phyloP scores from a whole-genome alignment of 2,797 vertebrate species.

The Dryobates pubescens region DNA sequence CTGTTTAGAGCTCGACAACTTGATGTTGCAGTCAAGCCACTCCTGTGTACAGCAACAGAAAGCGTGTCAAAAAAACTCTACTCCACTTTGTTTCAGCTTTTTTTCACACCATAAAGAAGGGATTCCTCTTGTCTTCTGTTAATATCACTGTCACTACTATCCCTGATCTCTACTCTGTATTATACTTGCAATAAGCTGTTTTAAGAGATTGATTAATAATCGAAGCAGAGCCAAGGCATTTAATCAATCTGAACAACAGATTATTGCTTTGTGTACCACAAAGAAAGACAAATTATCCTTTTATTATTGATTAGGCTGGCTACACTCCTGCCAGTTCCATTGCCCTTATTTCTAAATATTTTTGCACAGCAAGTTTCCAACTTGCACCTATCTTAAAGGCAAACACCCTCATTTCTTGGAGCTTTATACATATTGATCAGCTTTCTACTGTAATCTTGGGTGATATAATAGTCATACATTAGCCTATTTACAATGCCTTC shows the following conservation, averaged over 20 bases:
- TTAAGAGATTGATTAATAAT: slow-evolving; percentile 64
- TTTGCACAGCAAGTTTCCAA: slow-evolving; percentile 59
- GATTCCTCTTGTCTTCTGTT: not conserved
- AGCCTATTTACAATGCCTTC: not conserved
- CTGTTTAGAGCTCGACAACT: not conserved
- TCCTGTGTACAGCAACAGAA: not conserved
- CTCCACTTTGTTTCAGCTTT: not conserved
- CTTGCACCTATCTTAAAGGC: slow-evolving; percentile 8
- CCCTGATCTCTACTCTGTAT: not conserved
- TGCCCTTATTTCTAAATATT: slow-evolving; percentile 54
- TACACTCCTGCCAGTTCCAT: not conserved
- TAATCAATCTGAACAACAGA: slow-evolving; percentile 69
- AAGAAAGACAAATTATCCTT: slow-evolving; percentile 67
- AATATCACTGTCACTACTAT: not conserved
- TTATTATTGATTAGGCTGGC: slow-evolving; percentile 68
- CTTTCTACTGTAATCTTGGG: not conserved
- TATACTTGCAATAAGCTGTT: slow-evolving; percentile 29
- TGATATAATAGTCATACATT: not conserved
- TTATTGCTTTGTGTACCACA: slow-evolving; percentile 66
- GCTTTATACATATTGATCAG: not conserved
- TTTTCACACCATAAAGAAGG: not conserved
- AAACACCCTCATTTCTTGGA: not conserved
- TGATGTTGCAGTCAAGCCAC: not conserved
- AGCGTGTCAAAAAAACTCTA: not conserved
- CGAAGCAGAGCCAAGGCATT: slow-evolving; percentile 42